Conservation (phyloP, 2,888 invertebrate genomes). For the Pegoplata infirma region DNA sequence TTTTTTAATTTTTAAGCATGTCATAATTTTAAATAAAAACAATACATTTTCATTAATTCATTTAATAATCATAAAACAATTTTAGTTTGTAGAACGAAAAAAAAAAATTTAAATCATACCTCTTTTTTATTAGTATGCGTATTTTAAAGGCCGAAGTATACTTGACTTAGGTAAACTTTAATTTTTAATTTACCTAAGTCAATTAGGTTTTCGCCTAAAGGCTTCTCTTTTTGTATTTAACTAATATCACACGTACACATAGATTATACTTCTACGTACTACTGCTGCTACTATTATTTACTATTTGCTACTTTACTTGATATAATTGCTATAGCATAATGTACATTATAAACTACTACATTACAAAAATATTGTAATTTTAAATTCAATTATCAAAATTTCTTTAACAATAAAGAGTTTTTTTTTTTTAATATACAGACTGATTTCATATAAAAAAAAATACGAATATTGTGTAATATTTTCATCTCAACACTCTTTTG, state of each 20-base stretch:
- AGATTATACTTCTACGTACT: neutral
- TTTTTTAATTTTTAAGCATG: too few species aligned
- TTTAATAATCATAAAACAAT: too few species aligned
- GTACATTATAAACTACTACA: slow-evolving; percentile 27
- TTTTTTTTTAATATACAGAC: slow-evolving; percentile 57
- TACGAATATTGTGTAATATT: slow-evolving; percentile 15
- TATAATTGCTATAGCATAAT: slow-evolving; percentile 31
- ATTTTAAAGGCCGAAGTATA: too few species aligned
- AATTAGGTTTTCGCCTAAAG: too few species aligned
- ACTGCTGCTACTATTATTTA: neutral
- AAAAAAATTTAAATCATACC: neutral
- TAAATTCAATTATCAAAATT: slow-evolving; percentile 9
- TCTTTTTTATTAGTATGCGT: neutral
- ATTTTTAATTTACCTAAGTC: neutral
- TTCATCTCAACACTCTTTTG: slow-evolving; percentile 8
- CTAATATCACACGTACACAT: neutral
- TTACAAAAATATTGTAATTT: neutral
- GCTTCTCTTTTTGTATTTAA: neutral
- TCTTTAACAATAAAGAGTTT: slow-evolving; percentile 40
- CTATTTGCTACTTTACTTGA: slow-evolving; percentile 4
- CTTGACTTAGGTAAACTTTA: too few species aligned
- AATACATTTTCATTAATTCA: too few species aligned
- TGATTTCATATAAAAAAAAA: slow-evolving; percentile 55
- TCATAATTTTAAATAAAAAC: too few species aligned
- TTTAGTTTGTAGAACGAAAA: too few species aligned